Evolutionary conservation across 2,888 invertebrate species (phyloP).

Genomic region (Netelia virgata): DNA sequence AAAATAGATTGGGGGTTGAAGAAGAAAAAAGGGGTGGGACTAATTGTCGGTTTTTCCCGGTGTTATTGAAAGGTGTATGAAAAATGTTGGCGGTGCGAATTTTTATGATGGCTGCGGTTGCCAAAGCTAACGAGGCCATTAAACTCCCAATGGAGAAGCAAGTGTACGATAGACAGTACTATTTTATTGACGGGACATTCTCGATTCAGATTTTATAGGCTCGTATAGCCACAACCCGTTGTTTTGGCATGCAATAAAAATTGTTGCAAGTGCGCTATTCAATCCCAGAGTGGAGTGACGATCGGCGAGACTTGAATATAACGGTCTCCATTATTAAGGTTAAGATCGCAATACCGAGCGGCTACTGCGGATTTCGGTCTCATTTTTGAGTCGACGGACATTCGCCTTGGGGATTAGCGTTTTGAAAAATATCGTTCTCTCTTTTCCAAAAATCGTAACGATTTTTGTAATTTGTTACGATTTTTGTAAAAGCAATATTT

Average conservation of each 20-base stretch:
- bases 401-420: not conserved
- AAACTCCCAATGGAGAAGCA: conserved; percentile 40
- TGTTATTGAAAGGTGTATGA: not conserved
- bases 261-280: not conserved
- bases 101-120: conserved; percentile 74
- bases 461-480: no score
- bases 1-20: conserved; percentile 13
- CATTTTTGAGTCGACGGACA: not conserved
- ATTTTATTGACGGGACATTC: conserved; percentile 63
- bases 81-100: not conserved
- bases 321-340: not conserved
- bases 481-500: no score
- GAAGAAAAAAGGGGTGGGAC: not conserved
- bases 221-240: conserved; percentile 6
- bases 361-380: conserved; percentile 18
- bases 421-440: not conserved
- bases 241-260: conserved; percentile 27
- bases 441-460: not conserved
- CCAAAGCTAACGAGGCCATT: conserved; percentile 72
- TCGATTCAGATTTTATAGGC: conserved; percentile 2
- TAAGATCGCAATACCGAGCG: not conserved
- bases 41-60: conserved; percentile 2
- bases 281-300: not conserved
- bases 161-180: conserved; percentile 44
- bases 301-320: conserved; percentile 7